Base-by-base conservation (phyloP, 2,888 invertebrate genomes). In the Nymphalis urticae region DNA sequence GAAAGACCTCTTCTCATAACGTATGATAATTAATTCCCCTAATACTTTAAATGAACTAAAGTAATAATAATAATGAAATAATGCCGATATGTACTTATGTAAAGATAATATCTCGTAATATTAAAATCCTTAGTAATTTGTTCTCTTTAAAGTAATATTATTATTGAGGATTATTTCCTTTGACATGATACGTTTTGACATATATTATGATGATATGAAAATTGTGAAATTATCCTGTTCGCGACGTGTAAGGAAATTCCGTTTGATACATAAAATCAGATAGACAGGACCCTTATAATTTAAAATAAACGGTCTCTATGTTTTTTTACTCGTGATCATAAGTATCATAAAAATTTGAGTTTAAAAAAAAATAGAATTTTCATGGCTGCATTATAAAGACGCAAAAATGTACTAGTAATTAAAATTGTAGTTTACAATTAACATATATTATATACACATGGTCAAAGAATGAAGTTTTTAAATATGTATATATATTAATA, bases 201-300 rank as follows among this genome's bases (percentile, higher is more conserved):
- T 42, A 42, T 58, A 42, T 42, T 42, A 42, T 19, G 58, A 58
- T 58, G 58, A 19, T 36, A 42, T 58, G 54, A 56, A 56, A 56
- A 32, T 56, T 56, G 27, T 32, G 54, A 32, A 32, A 58, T 58
- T 58, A 42, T 58, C 58, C 58, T 58, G 58, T 58, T 42, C 42
- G 19, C 21, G 58, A 58, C 42, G 19, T 58, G 58, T 58, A 42
- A 42, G 58, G 42, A 58, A 58, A 42, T 58, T 58, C 19, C 42
- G 36, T 58, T 58, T 58, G 58, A 58, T 56, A 56, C 6, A 56
- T 42, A 21, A 58, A 54, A 27, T 54, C 54, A 54, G 19, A 36
- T 58, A 58, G 32, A 56, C 42, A 58, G 32, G 27, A 17, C 24
- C 54, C 27, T 56, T 56, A 56, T 56, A 56, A 56, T 56, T 56